Evolutionary conservation across 2,113 vertebrate species (phyloP), one percentile per base, ranked within the genome.

Genomic region (Cyanoderma ruficeps): DNA sequence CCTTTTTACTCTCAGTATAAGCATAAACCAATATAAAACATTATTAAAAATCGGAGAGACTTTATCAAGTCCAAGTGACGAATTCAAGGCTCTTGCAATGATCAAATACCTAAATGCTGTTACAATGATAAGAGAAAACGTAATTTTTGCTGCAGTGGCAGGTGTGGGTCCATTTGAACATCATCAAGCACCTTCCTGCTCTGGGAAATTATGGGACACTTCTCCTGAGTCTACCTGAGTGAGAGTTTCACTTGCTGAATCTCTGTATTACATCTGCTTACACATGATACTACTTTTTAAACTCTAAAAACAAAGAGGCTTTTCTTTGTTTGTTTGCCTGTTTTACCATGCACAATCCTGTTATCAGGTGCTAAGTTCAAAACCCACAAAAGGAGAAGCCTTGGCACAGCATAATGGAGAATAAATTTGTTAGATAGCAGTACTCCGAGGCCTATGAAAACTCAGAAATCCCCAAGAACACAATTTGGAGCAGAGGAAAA

Each of bases 81-180:
- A 90, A 94, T 81, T 49, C 35, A 90, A 50, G 80, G 37, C 13
- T 86, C 83, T 92, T 87, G 65, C 20, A 35, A 44, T 10, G 7
- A 95, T 87, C 87, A 83, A 74, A 79, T 60, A 95, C 61, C 90
- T 93, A 94, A 95, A 94, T 84, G 44, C 44, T 84, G 69, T 91
- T 67, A 42, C 9, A 71, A 19, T 4, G 13, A 23, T 72, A 94
- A 91, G 72, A 96, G 83, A 93, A 96, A 94, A 83, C 77, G 69
- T 12, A 44, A 64, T 69, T 78, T 39, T 56, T 87, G 21, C 67
- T 94, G 87, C 39, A 90, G 79, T 65, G 14, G 31, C 20, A 70
- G 28, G 5, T 37, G 16, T 17, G 47, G 46, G 22, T 42, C 11
- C 14, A 27, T 86, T 42, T 1, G 3, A 83, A n/a, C 28, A 49